A percentile compares a stretch with the other conserved stretches of the same genome.
Evolutionary conservation across 2,797 vertebrate genomes (phyloP).

Genomic region (Loris lydekkerianus): DNA sequence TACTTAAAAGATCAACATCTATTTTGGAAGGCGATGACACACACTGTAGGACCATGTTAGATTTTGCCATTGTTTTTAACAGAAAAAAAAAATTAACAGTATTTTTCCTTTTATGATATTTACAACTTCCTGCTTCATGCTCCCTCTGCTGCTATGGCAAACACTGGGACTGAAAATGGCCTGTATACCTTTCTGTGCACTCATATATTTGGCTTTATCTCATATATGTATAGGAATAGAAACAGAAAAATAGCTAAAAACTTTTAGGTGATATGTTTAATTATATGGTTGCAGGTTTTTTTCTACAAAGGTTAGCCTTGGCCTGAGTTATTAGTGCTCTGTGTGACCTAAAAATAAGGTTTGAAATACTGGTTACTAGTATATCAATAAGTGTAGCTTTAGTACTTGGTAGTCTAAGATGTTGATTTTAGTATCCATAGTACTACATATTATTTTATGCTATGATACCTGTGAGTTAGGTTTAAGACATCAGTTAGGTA

Average conservation of each 20-base stretch:
- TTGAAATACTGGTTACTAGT: constrained; percentile 26
- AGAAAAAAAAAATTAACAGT: background rate
- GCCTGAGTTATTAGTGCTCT: background rate
- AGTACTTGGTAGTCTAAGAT: background rate
- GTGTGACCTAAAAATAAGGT: constrained; percentile 16
- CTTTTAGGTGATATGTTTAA: background rate
- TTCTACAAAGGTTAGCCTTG: background rate
- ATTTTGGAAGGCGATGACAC: constrained; percentile 39
- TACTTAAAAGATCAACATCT: constrained; percentile 20
- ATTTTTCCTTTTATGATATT: background rate
- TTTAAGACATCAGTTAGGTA: constrained; percentile 24
- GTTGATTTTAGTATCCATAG: constrained; percentile 6
- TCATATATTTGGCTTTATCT: background rate
- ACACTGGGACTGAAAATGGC: constrained; percentile 26
- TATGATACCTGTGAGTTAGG: background rate
- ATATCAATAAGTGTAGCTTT: background rate
- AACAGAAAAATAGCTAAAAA: constrained; percentile 19
- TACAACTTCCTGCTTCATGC: constrained; percentile 22
- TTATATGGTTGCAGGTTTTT: background rate
- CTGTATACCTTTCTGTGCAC: constrained; percentile 29
- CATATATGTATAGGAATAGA: background rate
- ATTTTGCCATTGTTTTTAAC: background rate
- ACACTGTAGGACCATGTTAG: background rate
- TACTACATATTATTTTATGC: constrained; percentile 38
- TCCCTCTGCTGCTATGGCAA: background rate